Conservation (phyloP, 2,888 invertebrate genomes). For the Trissonchulus latispiculum region DNA sequence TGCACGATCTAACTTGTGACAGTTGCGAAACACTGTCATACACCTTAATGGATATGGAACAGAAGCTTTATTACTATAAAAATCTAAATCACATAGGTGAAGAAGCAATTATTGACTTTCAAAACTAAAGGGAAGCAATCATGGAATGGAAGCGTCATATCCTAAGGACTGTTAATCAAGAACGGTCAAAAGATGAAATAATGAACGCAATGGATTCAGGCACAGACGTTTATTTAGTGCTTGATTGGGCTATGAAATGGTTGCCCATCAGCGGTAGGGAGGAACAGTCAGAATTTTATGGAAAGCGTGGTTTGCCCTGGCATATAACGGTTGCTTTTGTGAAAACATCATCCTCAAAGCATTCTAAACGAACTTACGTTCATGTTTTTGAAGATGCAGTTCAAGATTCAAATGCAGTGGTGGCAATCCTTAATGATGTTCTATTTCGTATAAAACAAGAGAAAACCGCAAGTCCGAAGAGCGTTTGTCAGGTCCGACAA, state of each 20-base stretch:
- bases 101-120: neutral
- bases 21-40: neutral
- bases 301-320: conserved; percentile 5
- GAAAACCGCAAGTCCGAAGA: neutral
- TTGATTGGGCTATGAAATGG: conserved; percentile 9
- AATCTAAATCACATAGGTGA: neutral
- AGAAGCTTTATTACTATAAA: neutral
- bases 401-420: neutral
- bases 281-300: neutral
- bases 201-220: neutral
- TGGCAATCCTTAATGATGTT: neutral
- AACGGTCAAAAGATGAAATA: neutral
- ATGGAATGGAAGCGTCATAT: neutral
- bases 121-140: neutral
- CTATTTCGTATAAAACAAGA: neutral
- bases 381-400: neutral
- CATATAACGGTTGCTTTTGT: neutral
- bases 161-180: neutral
- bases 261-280: neutral
- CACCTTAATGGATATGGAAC: neutral
- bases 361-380: neutral
- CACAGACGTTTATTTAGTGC: neutral
- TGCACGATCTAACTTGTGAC: neutral
- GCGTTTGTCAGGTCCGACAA: neutral
- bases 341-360: neutral